Conservation (phyloP, 37 sponge, comb jelly and placozoan species). For the Geodia barretti region DNA sequence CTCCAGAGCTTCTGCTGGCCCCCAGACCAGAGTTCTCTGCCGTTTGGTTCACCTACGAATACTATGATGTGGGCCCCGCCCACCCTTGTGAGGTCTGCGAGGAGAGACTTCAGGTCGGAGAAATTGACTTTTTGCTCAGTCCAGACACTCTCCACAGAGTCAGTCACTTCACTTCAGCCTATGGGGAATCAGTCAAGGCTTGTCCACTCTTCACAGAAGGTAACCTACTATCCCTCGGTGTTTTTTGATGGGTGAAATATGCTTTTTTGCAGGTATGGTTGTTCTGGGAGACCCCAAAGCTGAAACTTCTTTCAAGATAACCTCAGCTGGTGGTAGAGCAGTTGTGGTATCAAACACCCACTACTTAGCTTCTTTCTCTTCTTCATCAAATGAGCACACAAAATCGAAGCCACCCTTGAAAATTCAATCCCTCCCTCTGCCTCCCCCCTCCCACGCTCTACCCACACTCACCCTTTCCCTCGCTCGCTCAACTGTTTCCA, state of each 20-base stretch:
- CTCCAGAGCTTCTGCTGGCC: background rate
- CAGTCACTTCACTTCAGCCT: constrained; percentile 19
- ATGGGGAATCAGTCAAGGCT: constrained; percentile 31
- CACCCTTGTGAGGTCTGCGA: constrained; percentile 52
- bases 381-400: background rate
- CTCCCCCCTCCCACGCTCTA: background rate
- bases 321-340: background rate
- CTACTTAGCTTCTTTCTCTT: background rate
- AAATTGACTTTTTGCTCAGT: constrained; percentile 22
- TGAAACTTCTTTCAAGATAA: constrained; percentile 33
- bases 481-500: background rate
- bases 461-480: background rate
- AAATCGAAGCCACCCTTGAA: background rate
- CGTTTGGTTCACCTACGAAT: constrained; percentile 71
- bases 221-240: constrained; percentile 8
- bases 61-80: constrained; percentile 35
- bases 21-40: constrained; percentile 34
- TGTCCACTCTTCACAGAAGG: constrained; percentile 54
- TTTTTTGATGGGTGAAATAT: background rate
- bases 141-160: constrained; percentile 67
- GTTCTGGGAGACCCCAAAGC: constrained; percentile 75
- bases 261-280: constrained; percentile 48
- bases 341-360: constrained; percentile 37
- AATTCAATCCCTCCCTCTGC: background rate
- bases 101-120: constrained; percentile 39